A percentile compares a stretch with the other conserved stretches of the same genome.
Evolutionary conservation across 2,113 vertebrate species (phyloP).

Genomic region (Hippopotamus amphibius): DNA sequence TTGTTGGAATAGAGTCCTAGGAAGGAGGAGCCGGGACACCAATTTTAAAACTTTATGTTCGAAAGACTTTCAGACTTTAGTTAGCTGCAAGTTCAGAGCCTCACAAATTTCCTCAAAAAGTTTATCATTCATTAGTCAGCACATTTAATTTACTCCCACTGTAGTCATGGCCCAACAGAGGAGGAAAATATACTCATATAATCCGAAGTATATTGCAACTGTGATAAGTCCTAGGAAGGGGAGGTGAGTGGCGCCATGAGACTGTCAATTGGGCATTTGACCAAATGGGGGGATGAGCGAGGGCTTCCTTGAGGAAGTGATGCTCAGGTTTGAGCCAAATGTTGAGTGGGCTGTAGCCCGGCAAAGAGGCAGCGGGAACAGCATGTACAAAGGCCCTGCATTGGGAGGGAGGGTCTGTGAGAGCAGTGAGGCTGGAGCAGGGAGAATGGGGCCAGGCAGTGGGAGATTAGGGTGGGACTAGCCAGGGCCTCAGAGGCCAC

Average conservation of each 20-base stretch:
- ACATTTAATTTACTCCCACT: neutral
- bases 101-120: neutral
- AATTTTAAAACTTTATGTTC: conserved; percentile 10
- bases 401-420: neutral
- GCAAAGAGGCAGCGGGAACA: neutral
- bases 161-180: neutral
- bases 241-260: neutral
- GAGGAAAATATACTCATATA: neutral
- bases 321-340: neutral
- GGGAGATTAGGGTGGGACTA: neutral
- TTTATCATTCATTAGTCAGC: neutral
- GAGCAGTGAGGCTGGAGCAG: neutral
- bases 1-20: neutral
- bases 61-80: neutral
- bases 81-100: neutral
- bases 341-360: neutral
- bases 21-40: neutral
- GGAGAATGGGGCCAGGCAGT: neutral
- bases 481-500: neutral
- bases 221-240: neutral
- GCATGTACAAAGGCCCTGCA: neutral
- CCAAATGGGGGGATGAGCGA: neutral
- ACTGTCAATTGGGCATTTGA: neutral
- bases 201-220: neutral
- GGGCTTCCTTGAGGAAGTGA: neutral